Evolutionary conservation across 2,113 vertebrate genomes (phyloP), one percentile per base, ranked within the genome.

Genomic region (Ammodytes marinus): DNA sequence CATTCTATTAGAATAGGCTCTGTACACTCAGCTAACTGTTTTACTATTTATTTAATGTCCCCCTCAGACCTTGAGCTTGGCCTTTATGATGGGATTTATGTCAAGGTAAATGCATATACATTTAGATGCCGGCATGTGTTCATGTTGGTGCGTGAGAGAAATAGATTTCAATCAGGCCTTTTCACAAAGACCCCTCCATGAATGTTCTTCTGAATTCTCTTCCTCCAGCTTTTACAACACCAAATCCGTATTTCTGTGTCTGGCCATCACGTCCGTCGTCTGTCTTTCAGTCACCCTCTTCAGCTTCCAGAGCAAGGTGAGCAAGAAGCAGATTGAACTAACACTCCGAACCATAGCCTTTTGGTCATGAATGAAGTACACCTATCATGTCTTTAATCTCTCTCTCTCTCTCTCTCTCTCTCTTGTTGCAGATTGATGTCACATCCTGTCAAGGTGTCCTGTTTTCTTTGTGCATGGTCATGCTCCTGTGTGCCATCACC

Each of bases 271-370:
- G 0, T 95, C 96, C 11, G 81, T 97, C 14, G 98, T 99, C 83
- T 98, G 97, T 90, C 92, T 98, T 3, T 97, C 96, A 0, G 96
- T 99, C 91, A 97, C 96, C 0, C 50, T 98, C 91, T 99, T 98
- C 95, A 99, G 98, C 91, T 99, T 99, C 95, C 98, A 99, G 92
- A 97, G 94, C 84, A 98, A 97, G 95, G 98, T 99, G 78, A 93
- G 95, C 27, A 27, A 39, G 8, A 47, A 65, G 14, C 4, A 0
- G 4, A 47, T 45, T 39, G 10, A 57, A 61, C 35, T 19, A 54
- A 27, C 10, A 67, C 17, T 37, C 8, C 6, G 61, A n/a, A 49
- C 5, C 27, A 27, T 27, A 27, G 27, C 27, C 27, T 27, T 27
- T 27, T 27, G 27, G 27, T 27, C 14, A 35, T n/a, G n/a, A 27